Evolutionary conservation across 2,113 vertebrate genomes (phyloP), one percentile per base, ranked within the genome.

Genomic region (Triplophysa siluroides): DNA sequence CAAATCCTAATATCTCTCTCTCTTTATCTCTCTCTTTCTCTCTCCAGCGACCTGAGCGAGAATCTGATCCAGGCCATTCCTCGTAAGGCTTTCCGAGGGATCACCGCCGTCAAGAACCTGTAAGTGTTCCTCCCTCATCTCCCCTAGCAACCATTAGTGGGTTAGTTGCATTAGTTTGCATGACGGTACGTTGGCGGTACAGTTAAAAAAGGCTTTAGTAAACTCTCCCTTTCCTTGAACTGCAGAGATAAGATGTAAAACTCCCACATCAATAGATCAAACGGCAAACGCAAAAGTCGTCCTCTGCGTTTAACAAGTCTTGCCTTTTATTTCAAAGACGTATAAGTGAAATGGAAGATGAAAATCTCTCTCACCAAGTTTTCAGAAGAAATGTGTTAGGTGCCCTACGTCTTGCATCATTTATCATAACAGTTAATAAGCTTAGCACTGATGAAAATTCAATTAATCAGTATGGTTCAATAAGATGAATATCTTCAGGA

Each of bases 11-110:
- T 71, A 78, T 82, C 78, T 85, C 76, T 61, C 43, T 74, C 63
- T 80, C 83, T 67, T 43, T 79, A 54, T 85, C 52, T 83, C 72
- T 67, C 41, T 78, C 72, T n/a, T n/a, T 63, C 54, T 88, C 33
- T 85, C 87, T 83, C 61, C 91, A 99, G 98, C 88, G 98, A 99
- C 90, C 92, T 99, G 83, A 99, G 98, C 10, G 98, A 99, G 89
- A 99, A 99, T 91, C 96, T 96, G 93, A 98, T 99, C 75, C 95
- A 98, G 93, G 95, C 96, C n/a, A 92, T 99, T 87, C 96, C 98
- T 5, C 94, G 98, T 86, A 99, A 99, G 89, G 96, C 97, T 62
- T 99, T 99, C 92, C 94, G 98, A 52, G 98, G 98, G 90, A 97
- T 98, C 91, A 92, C 96, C 62, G 93, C 91, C 21, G 95, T 98